A percentile compares a stretch with the other conserved stretches of the same genome.
phyloP scores from a whole-genome alignment of 2,797 vertebrate species.

The Lagothrix lagotricha region DNA sequence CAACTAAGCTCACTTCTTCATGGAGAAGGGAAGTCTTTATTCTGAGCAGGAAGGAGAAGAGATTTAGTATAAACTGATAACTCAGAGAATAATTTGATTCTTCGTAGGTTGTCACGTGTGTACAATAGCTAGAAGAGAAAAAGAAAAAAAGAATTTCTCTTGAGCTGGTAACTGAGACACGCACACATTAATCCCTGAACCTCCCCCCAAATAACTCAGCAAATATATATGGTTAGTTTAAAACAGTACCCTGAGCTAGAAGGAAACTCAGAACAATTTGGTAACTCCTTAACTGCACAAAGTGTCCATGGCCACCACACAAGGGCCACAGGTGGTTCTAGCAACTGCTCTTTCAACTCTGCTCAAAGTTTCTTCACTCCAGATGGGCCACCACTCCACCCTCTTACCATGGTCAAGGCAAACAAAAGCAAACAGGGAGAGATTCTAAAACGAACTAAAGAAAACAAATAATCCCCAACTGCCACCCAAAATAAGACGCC shows the following conservation, averaged over 20 bases:
- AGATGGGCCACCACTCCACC: background rate
- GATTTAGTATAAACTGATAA: conserved; percentile 90
- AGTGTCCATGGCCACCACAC: background rate
- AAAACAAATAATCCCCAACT: background rate
- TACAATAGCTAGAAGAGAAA: conserved; percentile 84
- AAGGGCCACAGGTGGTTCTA: fast-evolving
- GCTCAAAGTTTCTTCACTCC: background rate
- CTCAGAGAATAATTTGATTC: conserved; percentile 87
- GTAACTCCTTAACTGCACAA: background rate
- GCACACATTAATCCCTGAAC: background rate
- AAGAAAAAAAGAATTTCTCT: background rate
- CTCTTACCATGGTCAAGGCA: background rate
- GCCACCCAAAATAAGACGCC: background rate
- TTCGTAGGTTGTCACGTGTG: conserved; percentile 83
- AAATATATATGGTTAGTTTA: background rate
- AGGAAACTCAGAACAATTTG: background rate
- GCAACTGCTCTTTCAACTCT: background rate
- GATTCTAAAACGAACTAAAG: background rate
- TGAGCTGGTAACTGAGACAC: background rate
- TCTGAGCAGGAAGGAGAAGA: conserved; percentile 92
- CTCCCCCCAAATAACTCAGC: background rate
- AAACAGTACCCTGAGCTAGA: background rate
- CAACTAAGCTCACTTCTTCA: conserved; percentile 89
- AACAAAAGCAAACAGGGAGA: background rate
- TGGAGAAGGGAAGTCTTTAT: conserved; percentile 86